phyloP scores from a whole-genome alignment of 2,797 vertebrate species.

The Sciurus vulgaris region DNA sequence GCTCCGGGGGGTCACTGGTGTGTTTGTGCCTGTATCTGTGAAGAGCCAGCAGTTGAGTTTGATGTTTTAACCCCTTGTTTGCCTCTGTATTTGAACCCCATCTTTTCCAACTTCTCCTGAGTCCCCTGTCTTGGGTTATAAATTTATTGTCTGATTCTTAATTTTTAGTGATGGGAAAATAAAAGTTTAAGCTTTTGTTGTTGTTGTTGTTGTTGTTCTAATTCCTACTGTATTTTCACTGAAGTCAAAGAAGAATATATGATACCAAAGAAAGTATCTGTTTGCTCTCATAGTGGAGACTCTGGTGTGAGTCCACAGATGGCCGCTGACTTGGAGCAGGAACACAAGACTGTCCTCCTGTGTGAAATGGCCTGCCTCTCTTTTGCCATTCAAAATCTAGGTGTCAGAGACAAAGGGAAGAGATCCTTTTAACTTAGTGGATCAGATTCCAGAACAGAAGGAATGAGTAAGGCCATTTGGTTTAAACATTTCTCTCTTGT shows the following conservation, averaged over 20 bases:
- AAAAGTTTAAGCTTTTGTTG: neutral
- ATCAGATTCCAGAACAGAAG: neutral
- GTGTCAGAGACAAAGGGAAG: neutral
- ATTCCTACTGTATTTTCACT: conserved; percentile 36
- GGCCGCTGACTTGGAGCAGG: neutral
- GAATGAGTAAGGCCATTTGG: neutral
- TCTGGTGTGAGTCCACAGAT: neutral
- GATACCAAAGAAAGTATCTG: neutral
- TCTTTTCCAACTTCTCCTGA: neutral
- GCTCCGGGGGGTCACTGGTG: neutral
- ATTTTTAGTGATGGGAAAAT: conserved; percentile 47
- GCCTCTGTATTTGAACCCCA: neutral
- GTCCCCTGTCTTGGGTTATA: neutral
- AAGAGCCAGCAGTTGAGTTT: neutral
- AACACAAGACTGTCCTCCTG: neutral
- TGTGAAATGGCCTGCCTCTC: neutral
- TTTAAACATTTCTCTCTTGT: neutral
- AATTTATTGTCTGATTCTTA: conserved; percentile 56
- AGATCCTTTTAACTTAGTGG: neutral
- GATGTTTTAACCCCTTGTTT: neutral
- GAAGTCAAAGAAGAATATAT: conserved; percentile 58
- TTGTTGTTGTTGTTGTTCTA: conserved; percentile 43
- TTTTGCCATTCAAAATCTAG: neutral
- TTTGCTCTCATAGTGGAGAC: conserved; percentile 27
- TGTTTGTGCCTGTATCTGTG: neutral